Conservation (phyloP, 37 sponge, comb jelly and placozoan species). For the Axinella damicornis region DNA sequence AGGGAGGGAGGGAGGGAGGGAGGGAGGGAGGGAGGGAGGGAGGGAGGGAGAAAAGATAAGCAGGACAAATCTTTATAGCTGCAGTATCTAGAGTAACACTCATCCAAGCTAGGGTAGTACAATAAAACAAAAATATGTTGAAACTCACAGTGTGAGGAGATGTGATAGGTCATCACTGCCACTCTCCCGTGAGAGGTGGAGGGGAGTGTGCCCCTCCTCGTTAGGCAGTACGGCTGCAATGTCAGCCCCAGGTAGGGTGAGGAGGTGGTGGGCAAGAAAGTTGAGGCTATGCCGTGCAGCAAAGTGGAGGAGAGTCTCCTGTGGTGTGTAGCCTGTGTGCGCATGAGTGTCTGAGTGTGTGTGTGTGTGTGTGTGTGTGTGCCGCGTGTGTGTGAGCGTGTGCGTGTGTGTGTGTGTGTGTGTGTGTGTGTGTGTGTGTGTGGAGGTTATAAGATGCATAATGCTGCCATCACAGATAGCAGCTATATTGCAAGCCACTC, state of each 20-base stretch:
- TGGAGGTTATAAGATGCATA: no score
- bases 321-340: background rate
- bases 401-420: background rate
- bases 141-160: conserved; percentile 46
- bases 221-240: conserved; percentile 28
- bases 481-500: no score
- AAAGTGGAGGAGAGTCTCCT: conserved; percentile 69
- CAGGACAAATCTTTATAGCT: no score
- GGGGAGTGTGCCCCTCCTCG: conserved; percentile 27
- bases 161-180: conserved; percentile 21
- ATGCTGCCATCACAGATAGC: background rate
- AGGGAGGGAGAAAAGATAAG: no score
- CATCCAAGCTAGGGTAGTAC: no score
- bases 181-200: conserved; percentile 34
- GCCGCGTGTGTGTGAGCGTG: background rate
- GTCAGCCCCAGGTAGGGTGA: conserved; percentile 47
- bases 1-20: no score
- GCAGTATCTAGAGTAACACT: background rate
- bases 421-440: no score
- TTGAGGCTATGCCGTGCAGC: conserved; percentile 53
- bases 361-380: background rate
- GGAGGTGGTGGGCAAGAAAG: conserved; percentile 26
- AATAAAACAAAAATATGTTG: background rate
- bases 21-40: no score
- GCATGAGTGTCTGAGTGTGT: background rate